Conservation (phyloP, 2,797 vertebrate genomes). For the Anguilla megastoma region DNA sequence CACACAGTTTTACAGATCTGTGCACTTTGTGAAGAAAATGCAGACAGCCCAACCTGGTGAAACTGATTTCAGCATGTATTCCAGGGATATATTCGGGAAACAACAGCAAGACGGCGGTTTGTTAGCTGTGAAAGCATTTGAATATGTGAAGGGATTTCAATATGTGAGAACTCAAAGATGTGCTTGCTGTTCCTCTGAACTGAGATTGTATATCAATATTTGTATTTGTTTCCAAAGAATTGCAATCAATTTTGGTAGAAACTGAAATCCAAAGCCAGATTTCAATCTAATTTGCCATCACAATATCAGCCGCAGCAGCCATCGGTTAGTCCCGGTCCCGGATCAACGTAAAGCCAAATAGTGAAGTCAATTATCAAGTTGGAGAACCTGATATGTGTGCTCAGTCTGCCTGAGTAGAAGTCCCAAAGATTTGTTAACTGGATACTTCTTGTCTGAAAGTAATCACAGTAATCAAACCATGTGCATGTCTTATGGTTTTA, state of each 20-base stretch:
- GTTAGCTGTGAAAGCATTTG: background rate
- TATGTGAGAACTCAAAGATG: background rate
- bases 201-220: background rate
- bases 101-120: background rate
- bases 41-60: background rate
- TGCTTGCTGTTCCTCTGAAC: too few relatives aligned
- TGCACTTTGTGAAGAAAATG: too few relatives aligned
- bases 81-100: too few relatives aligned
- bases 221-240: background rate
- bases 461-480: background rate
- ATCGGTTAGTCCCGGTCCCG: background rate
- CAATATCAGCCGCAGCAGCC: background rate
- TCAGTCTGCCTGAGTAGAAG: background rate
- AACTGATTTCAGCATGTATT: background rate
- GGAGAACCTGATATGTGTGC: background rate
- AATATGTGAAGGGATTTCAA: background rate
- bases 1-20: too few relatives aligned
- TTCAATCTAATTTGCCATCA: background rate
- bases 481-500: background rate
- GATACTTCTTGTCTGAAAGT: too few relatives aligned
- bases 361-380: background rate
- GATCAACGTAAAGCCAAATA: background rate
- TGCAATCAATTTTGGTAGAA: background rate
- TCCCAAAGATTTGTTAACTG: background rate
- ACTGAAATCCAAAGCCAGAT: background rate